Conservation (phyloP, 2,888 invertebrate species). For the Acronicta aceris region DNA sequence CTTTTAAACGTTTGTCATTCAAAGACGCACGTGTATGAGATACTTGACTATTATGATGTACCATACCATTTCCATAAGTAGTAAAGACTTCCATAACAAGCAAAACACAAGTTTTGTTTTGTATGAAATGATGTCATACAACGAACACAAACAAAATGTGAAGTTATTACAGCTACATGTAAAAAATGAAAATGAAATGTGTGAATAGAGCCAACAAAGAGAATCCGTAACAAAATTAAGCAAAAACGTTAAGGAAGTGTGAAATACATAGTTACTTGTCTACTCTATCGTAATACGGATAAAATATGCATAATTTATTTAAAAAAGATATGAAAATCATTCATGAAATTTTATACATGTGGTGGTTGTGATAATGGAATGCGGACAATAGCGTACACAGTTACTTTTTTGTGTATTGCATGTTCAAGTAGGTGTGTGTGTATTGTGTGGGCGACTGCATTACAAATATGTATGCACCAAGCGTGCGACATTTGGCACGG, state of each 20-base stretch:
- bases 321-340: slow-evolving; percentile 42
- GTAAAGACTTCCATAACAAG: slow-evolving; percentile 30
- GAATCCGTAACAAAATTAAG: slow-evolving; percentile 9
- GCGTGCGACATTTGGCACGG: slow-evolving; percentile 77
- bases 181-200: slow-evolving; percentile 3
- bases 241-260: slow-evolving; percentile 15
- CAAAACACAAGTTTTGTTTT: slow-evolving; percentile 36
- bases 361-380: slow-evolving; percentile 42
- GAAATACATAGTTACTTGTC: too few species aligned
- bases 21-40: slow-evolving; percentile 60
- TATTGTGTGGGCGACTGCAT: slow-evolving; percentile 57
- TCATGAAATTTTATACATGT: slow-evolving; percentile 26
- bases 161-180: slow-evolving; percentile 20
- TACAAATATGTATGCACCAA: slow-evolving; percentile 76
- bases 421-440: slow-evolving; percentile 63
- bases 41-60: slow-evolving; percentile 38
- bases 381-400: slow-evolving; percentile 63
- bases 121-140: slow-evolving; percentile 38
- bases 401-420: slow-evolving; percentile 77
- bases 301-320: slow-evolving; percentile 29
- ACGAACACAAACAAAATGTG: slow-evolving; percentile 19
- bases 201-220: slow-evolving; percentile 11
- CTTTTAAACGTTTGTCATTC: slow-evolving; percentile 68
- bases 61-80: slow-evolving; percentile 49
- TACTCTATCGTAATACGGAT: slow-evolving; percentile 19